Base-by-base conservation (phyloP, 2,797 vertebrate genomes). In the Passerculus sandwichensis region DNA sequence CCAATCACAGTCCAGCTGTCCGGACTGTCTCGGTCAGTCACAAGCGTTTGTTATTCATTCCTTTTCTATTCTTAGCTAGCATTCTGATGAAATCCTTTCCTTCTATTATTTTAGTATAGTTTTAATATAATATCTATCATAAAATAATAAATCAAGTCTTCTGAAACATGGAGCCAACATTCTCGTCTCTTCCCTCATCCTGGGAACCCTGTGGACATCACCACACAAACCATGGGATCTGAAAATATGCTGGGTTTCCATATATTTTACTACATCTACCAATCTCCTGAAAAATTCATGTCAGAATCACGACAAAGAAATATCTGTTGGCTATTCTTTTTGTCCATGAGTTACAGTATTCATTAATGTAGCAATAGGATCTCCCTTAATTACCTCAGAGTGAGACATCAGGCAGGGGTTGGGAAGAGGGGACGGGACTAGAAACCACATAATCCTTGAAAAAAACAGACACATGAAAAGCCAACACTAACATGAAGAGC, bases 361-460 rank as follows among this genome's bases (percentile, higher is more conserved):
- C 21, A 26, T 79, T 54, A 69, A 67, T 12, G 21, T 6, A 54
- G 19, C 10, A 4, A 26, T 38, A 72, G 20, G 15, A 51, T 44
- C 30, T 83, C 30, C 19, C 21, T 29, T 40, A 76, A 30, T 15
- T 48, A 45, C 29, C 36, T 4, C 21, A 47, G 14, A 66, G 3
- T 3, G 6, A 60, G 5, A 7, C 8, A 40, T n/a, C 18, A 51
- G 15, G 12, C 0, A 4, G 11, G 18, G 29, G 14, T 10, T 13
- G 10, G 13, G 40, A 71, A 85, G 15, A 3, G 26, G 7, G 8
- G 27, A 60, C 5, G 2, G 13, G 11, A 67, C 15, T 47, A 59
- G 32, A 87, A 91, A 78, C 47, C 48, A 50, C 14, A 20, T 50
- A 84, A 75, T n/a, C 47, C 27, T 72, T 84, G 47, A 59, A 38